Base-by-base conservation (phyloP, 2,888 invertebrate genomes). In the Blastobasis lacticolella region DNA sequence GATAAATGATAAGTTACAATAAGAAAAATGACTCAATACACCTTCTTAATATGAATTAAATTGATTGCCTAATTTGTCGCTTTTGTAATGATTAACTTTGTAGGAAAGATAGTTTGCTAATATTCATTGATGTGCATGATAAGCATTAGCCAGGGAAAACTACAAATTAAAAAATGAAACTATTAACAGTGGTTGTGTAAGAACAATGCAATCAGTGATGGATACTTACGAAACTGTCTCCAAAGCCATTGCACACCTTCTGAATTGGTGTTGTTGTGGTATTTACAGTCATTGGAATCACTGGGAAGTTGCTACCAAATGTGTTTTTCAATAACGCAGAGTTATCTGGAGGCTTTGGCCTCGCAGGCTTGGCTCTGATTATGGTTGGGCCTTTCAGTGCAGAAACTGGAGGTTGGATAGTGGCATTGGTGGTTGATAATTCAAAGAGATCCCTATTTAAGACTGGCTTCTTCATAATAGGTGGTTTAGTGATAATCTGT, bases 401-500 rank as follows among this genome's bases (percentile, higher is more conserved):
- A 9, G 48, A 10, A 8, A 45, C 37, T 45, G 38, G n/a, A 9
- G 37, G 46, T 60, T 49, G 55, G 38, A 38, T 52, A 48, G 37
- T 49, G 41, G 80, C 82, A 69, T 82, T 90, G 68, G 84, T 90
- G 68, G 84, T 89, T 42, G 90, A 86, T 48, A 86, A 82, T 64
- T 94, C 94, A 65, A 90, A 91, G 58, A 91, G 90, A 75, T 93
- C 92, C 67, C 91, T 92, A 69, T 88, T 90, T 54, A 92, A 75
- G 45, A 81, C 76, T 57, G 90, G 82, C 66, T 90, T 90, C 65
- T 88, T 90, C 63, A 88, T 70, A 50, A 81, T 60, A 37, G 74
- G 62, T 38, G 81, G 81, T 59, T 78, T 85, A n/a, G 62, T 55
- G 10, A 69, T 54, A 23, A 82, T 64, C 50, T 74, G 78, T 4